Base-by-base conservation (phyloP, 2,797 vertebrate genomes). In the Manis javanica region DNA sequence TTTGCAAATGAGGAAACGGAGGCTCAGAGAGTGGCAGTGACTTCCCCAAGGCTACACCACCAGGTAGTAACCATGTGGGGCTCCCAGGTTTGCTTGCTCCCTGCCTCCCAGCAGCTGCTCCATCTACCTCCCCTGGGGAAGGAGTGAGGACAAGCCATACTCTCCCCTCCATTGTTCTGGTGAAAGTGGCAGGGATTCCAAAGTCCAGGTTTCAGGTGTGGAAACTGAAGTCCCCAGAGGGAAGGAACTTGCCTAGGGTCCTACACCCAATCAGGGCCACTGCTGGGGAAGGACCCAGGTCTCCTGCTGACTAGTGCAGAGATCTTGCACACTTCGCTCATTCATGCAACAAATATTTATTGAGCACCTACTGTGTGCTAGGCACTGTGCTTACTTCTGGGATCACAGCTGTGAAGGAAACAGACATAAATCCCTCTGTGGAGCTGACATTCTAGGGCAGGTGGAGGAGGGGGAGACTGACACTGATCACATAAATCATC, bases 201-300 rank as follows among this genome's bases (percentile, higher is more conserved):
- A 34, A 94, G 84, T 74, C 75, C 19, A 75, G 19, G 14, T 93
- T 93, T 84, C 82, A 57, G 53, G 71, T 24, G 64, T 64, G 83
- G 74, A 75, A 29, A 31, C 3, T 0, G 31, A 90, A 46, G 19
- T 23, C 57, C 46, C 11, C 5, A 15, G 24, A 64, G 9, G 64
- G 53, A 79, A 91, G 39, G 42, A 78, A 78, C 23, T 53, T 88
- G 69, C 37, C 29, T 15, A 34, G 53, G 1, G 46, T 85, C 90
- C 49, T 42, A 19, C 2, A 26, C 26, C 3, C 24, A 31, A 53
- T 53, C 7, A 14, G n/a, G 10, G 31, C n/a, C 26, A 29, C 31
- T 68, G 37, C 55, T 24, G 61, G 14, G 31, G 77, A 84, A 42
- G 55, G 26, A 63, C 49, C 37, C 18, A 7, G 15, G 53, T 39